These are phyloP conservation scores for Exaiptasia diaphana DNA, from an alignment of 64 coral and sea anemone genomes.

Conservation along the genomic window DNA sequence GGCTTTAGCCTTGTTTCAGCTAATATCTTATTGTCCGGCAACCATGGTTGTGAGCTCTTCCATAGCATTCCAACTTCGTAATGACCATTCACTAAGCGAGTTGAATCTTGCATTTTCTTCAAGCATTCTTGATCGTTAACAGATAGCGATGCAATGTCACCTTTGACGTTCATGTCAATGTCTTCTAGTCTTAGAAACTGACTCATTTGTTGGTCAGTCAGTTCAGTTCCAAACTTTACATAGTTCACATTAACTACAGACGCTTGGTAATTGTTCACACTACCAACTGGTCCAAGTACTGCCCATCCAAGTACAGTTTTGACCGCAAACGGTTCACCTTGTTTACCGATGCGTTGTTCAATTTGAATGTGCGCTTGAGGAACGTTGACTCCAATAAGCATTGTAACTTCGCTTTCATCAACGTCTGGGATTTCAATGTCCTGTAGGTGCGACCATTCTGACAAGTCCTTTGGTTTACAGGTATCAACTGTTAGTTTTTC, in stretches of 20 bases:
- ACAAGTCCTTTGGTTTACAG: background rate
- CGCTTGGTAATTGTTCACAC: background rate
- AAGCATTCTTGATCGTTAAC: slow-evolving; percentile 29
- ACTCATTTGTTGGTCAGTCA: slow-evolving; percentile 39
- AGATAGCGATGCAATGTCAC: slow-evolving; percentile 24
- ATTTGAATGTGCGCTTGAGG: slow-evolving; percentile 50
- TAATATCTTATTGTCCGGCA: slow-evolving; percentile 49
- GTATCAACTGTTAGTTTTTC: background rate
- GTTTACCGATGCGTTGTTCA: background rate
- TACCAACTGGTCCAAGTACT: slow-evolving; percentile 47
- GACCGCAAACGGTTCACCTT: slow-evolving; percentile 65
- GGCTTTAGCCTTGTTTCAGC: slow-evolving; percentile 31
- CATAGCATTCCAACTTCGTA: slow-evolving; percentile 54
- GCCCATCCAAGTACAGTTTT: slow-evolving; percentile 50
- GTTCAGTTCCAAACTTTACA: slow-evolving; percentile 17
- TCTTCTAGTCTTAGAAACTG: slow-evolving; percentile 40
- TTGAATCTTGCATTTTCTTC: slow-evolving; percentile 13
- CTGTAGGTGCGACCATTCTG: slow-evolving; percentile 18
- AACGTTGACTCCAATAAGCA: slow-evolving; percentile 45
- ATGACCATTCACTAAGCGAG: slow-evolving; percentile 21
- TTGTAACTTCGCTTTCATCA: slow-evolving; percentile 4
- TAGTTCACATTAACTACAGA: slow-evolving; percentile 50
- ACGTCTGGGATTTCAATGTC: slow-evolving; percentile 14
- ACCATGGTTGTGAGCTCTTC: slow-evolving; percentile 34
- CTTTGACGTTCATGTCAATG: slow-evolving; percentile 13